phyloP scores from a whole-genome alignment of 2,888 invertebrate genomes.

The Ptilodon capucinus region DNA sequence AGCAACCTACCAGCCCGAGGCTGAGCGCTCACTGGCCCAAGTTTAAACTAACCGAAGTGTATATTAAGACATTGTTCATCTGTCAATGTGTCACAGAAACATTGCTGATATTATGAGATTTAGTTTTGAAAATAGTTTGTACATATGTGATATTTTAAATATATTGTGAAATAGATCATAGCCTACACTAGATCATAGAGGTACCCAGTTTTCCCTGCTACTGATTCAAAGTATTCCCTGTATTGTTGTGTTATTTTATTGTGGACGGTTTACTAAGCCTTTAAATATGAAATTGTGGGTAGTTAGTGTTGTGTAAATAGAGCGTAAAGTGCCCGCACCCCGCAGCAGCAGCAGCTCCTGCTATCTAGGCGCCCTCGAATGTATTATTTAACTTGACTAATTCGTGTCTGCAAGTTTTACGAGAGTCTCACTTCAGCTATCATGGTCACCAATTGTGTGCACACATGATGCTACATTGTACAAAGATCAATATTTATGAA shows the following conservation, averaged over 20 bases:
- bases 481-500: conserved; percentile 80
- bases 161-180: conserved; percentile 72
- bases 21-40: conserved; percentile 29
- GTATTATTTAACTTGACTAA: conserved; percentile 34
- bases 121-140: conserved; percentile 71
- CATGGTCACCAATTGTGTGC: conserved; percentile 58
- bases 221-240: conserved; percentile 51
- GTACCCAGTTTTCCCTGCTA: conserved; percentile 59
- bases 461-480: conserved; percentile 75
- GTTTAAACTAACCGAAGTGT: conserved; percentile 37
- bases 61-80: conserved; percentile 34
- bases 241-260: conserved; percentile 40
- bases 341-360: conserved; percentile 42
- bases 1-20: neutral
- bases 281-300: conserved; percentile 39
- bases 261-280: conserved; percentile 43
- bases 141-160: conserved; percentile 82
- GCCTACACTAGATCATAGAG: conserved; percentile 62
- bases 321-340: conserved; percentile 39
- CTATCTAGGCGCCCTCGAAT: conserved; percentile 41
- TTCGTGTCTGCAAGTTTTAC: conserved; percentile 48
- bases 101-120: conserved; percentile 67
- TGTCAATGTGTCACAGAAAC: conserved; percentile 50
- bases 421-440: conserved; percentile 60
- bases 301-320: conserved; percentile 51